These are phyloP conservation scores for Barbus barbus DNA, from an alignment of 2,113 vertebrate species.

Conservation along the genomic window DNA sequence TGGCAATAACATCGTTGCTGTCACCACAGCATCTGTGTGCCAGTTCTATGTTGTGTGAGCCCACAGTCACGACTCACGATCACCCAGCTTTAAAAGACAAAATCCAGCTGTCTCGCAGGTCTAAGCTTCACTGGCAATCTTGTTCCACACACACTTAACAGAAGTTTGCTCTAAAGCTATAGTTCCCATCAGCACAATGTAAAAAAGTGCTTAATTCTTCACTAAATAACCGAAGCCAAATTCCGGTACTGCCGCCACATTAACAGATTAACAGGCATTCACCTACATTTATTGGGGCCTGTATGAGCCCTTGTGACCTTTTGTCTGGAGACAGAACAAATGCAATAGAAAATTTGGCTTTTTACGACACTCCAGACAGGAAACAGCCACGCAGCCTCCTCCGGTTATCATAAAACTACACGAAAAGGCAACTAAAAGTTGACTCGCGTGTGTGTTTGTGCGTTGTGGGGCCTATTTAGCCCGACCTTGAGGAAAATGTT, in stretches of 20 bases:
- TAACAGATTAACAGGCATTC: slow-evolving; percentile 15
- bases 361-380: slow-evolving; percentile 64
- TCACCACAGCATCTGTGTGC: slow-evolving; percentile 30
- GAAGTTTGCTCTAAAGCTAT: background rate
- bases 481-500: slow-evolving; percentile 44
- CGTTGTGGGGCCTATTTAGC: slow-evolving; percentile 17
- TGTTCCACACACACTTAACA: background rate
- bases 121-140: background rate
- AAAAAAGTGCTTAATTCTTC: background rate
- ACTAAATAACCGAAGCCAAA: background rate
- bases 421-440: slow-evolving; percentile 21
- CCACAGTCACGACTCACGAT: slow-evolving; percentile 10
- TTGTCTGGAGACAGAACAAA: slow-evolving; percentile 60
- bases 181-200: background rate
- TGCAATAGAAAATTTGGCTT: slow-evolving; percentile 56
- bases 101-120: slow-evolving; percentile 17
- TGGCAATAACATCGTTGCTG: slow-evolving; percentile 9
- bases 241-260: background rate
- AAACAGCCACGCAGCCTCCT: slow-evolving; percentile 46
- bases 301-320: slow-evolving; percentile 65
- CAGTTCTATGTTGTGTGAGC: slow-evolving; percentile 14
- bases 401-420: slow-evolving; percentile 65
- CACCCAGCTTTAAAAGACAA: slow-evolving; percentile 6
- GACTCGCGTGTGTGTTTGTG: background rate
- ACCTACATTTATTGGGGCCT: slow-evolving; percentile 39